Evolutionary conservation across 2,113 vertebrate genomes (phyloP), one percentile per base, ranked within the genome.

Genomic region (Thinocorus orbignyianus): DNA sequence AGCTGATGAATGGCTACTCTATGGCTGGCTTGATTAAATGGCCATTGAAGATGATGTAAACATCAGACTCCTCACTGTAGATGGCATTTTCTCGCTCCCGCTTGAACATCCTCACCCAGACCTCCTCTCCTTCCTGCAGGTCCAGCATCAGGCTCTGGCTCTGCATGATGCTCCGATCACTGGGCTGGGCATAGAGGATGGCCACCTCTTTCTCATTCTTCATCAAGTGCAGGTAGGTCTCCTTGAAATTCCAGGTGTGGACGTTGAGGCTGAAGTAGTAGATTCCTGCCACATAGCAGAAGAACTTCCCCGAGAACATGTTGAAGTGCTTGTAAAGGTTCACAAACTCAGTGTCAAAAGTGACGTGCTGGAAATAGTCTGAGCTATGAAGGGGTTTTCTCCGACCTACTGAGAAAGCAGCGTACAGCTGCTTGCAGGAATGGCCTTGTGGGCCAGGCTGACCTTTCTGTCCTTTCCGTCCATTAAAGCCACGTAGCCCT

Each of bases 181-280:
- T 98, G 92, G 99, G 99, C 96, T 99, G 99, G 0, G 98, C 95
- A 4, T 99, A 99, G 57, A 99, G 98, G 93, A 99, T 98, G 42
- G 98, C 98, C 39, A 91, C 90, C 66, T 98, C 97, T 31, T 87
- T 77, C 70, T 97, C 95, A 1, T 99, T 98, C 95, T 96, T 97
- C 99, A 99, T 99, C 93, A 99, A 77, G 95, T 99, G 99, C 57
- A 99, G 96, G 79, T 99, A 98, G 25, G 99, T 99, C 98, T 99
- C 99, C 97, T 98, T 99, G 95, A 98, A 98, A 90, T 98, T 99
- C 99, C 99, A 98, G 19, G 99, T 99, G 93, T 99, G 99, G 73
- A 99, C 97, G 8, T 98, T 99, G 77, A 99, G 84, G 97, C 98
- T 99, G 97, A 99, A 99, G 96, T 98, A 98, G 96, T 99, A 99